Evolutionary conservation across 2,113 vertebrate species (phyloP).

Genomic region (Charadrius vociferus): DNA sequence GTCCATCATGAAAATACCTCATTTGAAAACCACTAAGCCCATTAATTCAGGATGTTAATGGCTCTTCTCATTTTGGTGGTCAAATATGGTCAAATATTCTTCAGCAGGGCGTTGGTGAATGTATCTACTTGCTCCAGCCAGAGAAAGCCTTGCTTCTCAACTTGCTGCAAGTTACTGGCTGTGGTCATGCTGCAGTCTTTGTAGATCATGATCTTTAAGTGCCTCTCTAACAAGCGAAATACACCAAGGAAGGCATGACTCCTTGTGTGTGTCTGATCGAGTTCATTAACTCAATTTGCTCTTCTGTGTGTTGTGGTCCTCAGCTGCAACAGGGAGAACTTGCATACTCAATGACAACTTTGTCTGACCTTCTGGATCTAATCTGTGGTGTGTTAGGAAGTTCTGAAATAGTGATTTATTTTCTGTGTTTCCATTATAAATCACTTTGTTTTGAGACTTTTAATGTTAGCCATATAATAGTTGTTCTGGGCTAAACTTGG

Average conservation of each 20-base stretch:
- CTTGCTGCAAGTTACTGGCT: not conserved
- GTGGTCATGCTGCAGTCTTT: not conserved
- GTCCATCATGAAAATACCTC: constrained; percentile 67
- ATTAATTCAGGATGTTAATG: constrained; percentile 68
- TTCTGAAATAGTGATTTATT: constrained; percentile 71
- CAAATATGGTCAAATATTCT: constrained; percentile 20
- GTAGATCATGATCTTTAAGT: not conserved
- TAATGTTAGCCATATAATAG: constrained; percentile 15
- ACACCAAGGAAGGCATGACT: not conserved
- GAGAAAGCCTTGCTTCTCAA: not conserved
- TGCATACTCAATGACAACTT: constrained; percentile 28
- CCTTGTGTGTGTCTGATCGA: fast-evolving
- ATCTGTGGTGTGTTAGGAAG: constrained; percentile 57
- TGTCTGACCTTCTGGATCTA: constrained; percentile 66
- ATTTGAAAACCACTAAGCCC: constrained; percentile 66
- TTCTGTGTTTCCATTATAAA: constrained; percentile 68
- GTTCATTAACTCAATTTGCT: not conserved
- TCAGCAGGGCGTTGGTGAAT: constrained; percentile 15
- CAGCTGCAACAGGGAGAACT: constrained; percentile 13
- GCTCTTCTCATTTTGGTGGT: constrained; percentile 41
- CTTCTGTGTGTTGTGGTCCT: not conserved
- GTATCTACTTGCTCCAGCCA: not conserved
- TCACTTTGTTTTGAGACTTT: constrained; percentile 53
- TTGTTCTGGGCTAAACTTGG: constrained; percentile 54
- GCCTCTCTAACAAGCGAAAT: not conserved